phyloP scores from a whole-genome alignment of 2,797 vertebrate species.

The Sebastes oblongus region DNA sequence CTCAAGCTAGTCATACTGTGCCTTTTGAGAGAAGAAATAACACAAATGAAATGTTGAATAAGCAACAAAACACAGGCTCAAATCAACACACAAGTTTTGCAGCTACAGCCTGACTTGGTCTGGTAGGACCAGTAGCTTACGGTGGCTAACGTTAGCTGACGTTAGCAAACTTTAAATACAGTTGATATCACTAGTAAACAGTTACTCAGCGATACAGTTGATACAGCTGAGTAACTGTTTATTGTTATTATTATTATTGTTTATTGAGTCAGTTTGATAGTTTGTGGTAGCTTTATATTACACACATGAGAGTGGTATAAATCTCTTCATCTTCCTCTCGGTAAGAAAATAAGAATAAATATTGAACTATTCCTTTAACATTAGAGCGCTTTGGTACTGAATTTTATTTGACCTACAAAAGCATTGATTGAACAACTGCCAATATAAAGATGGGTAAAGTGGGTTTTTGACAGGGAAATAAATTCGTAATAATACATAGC shows the following conservation, averaged over 20 bases:
- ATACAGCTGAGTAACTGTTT: not conserved
- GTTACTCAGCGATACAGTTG: not conserved
- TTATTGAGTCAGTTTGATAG: not conserved
- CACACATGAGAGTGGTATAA: too few species aligned
- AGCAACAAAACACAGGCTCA: not conserved
- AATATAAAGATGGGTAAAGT: not conserved
- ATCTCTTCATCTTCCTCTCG: not conserved
- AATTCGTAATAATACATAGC: not conserved
- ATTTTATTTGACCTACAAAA: not conserved
- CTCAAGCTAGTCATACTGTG: not conserved
- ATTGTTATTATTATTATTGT: not conserved
- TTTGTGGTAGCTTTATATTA: not conserved
- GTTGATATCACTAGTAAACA: not conserved
- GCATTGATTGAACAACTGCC: not conserved
- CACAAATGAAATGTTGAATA: not conserved
- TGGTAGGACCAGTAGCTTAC: too few species aligned
- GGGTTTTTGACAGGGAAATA: not conserved
- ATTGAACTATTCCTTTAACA: not conserved
- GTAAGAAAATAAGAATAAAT: not conserved
- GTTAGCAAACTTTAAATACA: not conserved
- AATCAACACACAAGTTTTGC: not conserved
- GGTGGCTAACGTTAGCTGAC: not conserved
- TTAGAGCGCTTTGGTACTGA: not conserved
- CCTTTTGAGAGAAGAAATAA: not conserved
- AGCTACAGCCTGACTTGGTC: too few species aligned